Conservation (phyloP, 2,797 vertebrate species). For the Xenentodon cancila region DNA sequence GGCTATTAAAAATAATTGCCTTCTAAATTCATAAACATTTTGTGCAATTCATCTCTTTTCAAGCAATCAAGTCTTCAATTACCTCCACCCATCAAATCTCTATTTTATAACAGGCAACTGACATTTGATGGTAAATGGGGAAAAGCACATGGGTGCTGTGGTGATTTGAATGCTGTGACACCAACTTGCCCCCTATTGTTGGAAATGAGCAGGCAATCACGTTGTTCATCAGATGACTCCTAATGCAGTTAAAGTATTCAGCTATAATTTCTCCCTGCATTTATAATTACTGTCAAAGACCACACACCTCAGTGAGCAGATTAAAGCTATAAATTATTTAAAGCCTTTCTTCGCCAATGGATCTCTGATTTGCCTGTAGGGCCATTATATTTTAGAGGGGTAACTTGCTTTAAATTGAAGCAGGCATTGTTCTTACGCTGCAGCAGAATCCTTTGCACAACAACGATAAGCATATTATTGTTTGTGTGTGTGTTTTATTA, state of each 20-base stretch:
- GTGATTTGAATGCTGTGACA: constrained; percentile 98
- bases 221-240: constrained; percentile 99
- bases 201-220: constrained; percentile 96
- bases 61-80: constrained; percentile 86
- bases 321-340: constrained; percentile 99
- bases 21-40: constrained; percentile 87
- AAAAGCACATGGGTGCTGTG: constrained; percentile 88
- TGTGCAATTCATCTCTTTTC: constrained; percentile 83
- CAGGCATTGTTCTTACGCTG: constrained; percentile 74
- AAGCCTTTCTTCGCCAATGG: constrained; percentile 91
- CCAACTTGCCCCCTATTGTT: constrained; percentile 99
- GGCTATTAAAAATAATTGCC: constrained; percentile 86
- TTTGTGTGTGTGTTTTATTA: constrained; percentile 61
- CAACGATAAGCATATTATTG: constrained; percentile 45
- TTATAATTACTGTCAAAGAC: constrained; percentile 99
- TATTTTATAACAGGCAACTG: constrained; percentile 93
- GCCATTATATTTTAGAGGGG: constrained; percentile 95
- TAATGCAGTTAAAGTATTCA: constrained; percentile 99
- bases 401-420: constrained; percentile 90
- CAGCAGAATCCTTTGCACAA: constrained; percentile 33
- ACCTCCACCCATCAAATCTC: constrained; percentile 83
- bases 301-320: constrained; percentile 99
- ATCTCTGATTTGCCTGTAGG: constrained; percentile 95
- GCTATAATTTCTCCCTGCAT: constrained; percentile 99
- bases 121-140: constrained; percentile 97